A percentile compares a stretch with the other conserved stretches of the same genome.
Conservation (phyloP, 2,888 invertebrate genomes). For the Falcaria lacertinaria region DNA sequence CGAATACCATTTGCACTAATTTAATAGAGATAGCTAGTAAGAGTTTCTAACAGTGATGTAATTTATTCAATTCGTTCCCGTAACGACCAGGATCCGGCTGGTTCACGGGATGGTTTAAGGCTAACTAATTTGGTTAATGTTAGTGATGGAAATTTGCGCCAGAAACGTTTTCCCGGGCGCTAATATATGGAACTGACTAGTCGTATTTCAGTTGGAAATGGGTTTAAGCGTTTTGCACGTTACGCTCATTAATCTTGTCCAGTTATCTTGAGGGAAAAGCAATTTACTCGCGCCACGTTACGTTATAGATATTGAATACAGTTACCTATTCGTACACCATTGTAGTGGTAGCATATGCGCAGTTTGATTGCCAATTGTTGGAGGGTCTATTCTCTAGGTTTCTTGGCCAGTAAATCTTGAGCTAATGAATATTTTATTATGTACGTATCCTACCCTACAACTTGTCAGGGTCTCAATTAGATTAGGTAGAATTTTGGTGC, state of each 20-base stretch:
- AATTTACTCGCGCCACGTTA: constrained; percentile 38
- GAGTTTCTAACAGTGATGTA: constrained; percentile 34
- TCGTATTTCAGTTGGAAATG: constrained; percentile 76
- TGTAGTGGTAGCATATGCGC: constrained; percentile 5
- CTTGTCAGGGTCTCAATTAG: background rate
- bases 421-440: background rate
- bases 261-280: constrained; percentile 67
- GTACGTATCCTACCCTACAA: background rate
- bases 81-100: constrained; percentile 51
- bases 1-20: constrained; percentile 11
- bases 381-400: background rate
- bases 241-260: constrained; percentile 77
- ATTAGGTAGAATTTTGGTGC: background rate
- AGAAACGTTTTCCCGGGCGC: constrained; percentile 66
- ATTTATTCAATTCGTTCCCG: constrained; percentile 56
- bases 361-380: background rate
- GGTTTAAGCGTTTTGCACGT: constrained; percentile 79
- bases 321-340: constrained; percentile 15
- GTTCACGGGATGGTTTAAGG: constrained; percentile 56
- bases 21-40: constrained; percentile 21
- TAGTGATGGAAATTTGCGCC: constrained; percentile 76
- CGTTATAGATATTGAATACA: constrained; percentile 35
- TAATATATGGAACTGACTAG: constrained; percentile 79
- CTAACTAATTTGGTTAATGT: constrained; percentile 77
- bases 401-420: background rate